Base-by-base conservation (phyloP, 2,797 vertebrate genomes). In the Hybognathus amarus region DNA sequence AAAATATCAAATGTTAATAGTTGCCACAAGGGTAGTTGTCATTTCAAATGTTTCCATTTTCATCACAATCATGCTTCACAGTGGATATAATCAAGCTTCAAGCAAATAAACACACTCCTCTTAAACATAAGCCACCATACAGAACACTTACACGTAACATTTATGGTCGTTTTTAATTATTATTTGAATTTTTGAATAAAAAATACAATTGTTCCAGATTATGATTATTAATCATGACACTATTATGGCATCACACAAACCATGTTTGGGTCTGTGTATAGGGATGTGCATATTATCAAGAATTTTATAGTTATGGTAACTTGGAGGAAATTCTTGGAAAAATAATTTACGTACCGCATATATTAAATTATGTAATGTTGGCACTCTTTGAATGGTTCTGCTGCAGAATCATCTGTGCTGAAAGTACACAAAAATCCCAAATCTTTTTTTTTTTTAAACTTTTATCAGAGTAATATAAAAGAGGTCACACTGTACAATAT, bases 401-500 rank as follows among this genome's bases (percentile, higher is more conserved):
- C 30, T 24, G 50, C 50, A 36, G 22, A 59, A 59, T 56, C 4
- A 2, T 78, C 27, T 67, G 22, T 8, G 8, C 3, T 40, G 20
- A 40, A 40, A 63, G 15, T 27, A 36, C 27, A 74, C 42, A 52
- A 38, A 74, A 74, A 76, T 22, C 2, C 7, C 59, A 2, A 45
- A 69, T 24, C 0, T 30, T 83, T 67, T 50, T 75, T 68, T n/a
- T 54, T 15, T 45, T 0, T 1, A 40, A 42, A 47, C 13, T 47
- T 47, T 17, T 47, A 77, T 77, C 52, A 33, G 50, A 47, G 64
- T 69, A 77, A 83, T 68, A 77, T 77, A 83, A 77, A 83, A 83
- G 42, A 83, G 38, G 63, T 69, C 73, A 83, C 74, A 83, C 63
- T 54, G 50, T 69, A 83, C 73, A 69, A 77, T 77, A 82, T 77